These are phyloP conservation scores for Corythaeola cristata DNA, from an alignment of 2,113 vertebrate species.

Conservation along the genomic window DNA sequence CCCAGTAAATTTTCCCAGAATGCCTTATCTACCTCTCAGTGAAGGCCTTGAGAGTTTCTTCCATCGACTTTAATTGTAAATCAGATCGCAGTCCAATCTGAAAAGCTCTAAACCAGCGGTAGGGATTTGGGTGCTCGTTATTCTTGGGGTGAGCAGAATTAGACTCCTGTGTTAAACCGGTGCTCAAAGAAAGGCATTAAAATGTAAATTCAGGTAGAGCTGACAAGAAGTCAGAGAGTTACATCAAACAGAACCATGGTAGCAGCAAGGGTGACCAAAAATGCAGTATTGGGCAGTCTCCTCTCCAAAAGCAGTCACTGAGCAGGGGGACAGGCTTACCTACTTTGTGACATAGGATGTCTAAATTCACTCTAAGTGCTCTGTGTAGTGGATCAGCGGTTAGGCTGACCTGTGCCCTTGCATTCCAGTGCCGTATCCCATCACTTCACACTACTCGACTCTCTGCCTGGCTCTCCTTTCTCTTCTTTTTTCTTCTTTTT, in stretches of 20 bases:
- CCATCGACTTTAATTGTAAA: not conserved
- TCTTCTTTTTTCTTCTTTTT: not conserved
- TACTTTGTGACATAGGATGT: not conserved
- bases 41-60: not conserved
- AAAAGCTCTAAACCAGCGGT: not conserved
- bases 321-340: not conserved
- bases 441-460: not conserved
- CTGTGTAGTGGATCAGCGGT: rapidly evolving
- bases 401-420: not conserved
- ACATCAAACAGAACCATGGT: rapidly evolving
- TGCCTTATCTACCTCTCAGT: not conserved
- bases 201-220: not conserved
- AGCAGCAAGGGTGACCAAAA: not conserved
- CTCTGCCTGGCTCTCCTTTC: not conserved
- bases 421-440: not conserved
- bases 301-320: not conserved
- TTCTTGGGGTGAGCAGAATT: not conserved
- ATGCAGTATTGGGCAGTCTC: not conserved
- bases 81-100: not conserved
- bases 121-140: not conserved
- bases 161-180: not conserved
- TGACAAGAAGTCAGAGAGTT: not conserved
- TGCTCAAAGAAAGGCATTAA: not conserved
- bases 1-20: not conserved
- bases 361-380: not conserved